Conservation (phyloP, 2,113 vertebrate species). For the Cinclus mexicanus region DNA sequence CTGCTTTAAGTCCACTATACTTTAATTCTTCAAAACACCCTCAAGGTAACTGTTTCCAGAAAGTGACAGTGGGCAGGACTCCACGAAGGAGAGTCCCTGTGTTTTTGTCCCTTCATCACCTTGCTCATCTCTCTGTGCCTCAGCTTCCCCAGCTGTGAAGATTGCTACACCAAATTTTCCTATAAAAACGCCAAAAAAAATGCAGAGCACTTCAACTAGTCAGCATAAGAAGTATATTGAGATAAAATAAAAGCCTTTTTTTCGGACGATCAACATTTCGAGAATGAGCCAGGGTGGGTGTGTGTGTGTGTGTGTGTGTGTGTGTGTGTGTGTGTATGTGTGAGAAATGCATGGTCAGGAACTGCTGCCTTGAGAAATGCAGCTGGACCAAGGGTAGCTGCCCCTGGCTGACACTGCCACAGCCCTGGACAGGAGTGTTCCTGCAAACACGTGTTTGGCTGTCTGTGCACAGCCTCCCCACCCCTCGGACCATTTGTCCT, state of each 20-base stretch:
- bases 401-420: not conserved
- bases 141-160: not conserved
- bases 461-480: not conserved
- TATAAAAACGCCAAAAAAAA: not conserved
- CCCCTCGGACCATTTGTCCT: slow-evolving; percentile 36
- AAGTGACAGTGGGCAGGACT: not conserved
- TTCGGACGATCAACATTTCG: not conserved
- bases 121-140: not conserved
- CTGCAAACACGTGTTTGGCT: not conserved
- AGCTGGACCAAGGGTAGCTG: not conserved
- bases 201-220: not conserved
- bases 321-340: not conserved
- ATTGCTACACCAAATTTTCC: not conserved
- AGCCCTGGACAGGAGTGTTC: not conserved
- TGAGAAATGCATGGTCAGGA: not conserved
- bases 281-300: rapidly evolving
- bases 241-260: not conserved
- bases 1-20: not conserved
- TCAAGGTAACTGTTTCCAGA: not conserved
- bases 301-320: not conserved
- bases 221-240: rapidly evolving
- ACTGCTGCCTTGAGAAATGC: not conserved
- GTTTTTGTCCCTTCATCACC: not conserved
- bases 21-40: not conserved
- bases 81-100: rapidly evolving